phyloP scores from a whole-genome alignment of 2,113 vertebrate genomes.

The Platichthys stellatus region DNA sequence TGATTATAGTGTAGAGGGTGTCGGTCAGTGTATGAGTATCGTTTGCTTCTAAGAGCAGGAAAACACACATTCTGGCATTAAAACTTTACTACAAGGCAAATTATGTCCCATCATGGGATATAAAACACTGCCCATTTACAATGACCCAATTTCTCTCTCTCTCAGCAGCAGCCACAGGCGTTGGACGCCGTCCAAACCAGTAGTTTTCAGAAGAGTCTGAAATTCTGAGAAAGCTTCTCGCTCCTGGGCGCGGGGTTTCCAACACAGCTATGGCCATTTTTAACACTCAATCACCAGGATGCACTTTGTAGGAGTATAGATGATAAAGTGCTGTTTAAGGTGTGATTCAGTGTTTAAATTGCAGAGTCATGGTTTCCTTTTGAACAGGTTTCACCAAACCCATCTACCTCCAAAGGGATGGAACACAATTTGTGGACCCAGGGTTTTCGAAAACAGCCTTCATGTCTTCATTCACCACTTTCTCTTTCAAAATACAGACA shows the following conservation, averaged over 20 bases:
- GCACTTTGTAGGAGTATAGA: background rate
- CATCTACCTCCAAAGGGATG: too few species aligned
- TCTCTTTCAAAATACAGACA: too few species aligned
- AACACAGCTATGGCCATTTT: conserved; percentile 7
- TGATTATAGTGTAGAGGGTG: conserved; percentile 40
- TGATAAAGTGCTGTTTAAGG: background rate
- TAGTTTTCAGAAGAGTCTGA: conserved; percentile 20
- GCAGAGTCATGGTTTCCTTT: too few species aligned
- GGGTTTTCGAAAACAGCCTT: too few species aligned
- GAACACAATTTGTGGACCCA: too few species aligned
- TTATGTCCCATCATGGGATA: background rate
- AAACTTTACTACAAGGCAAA: conserved; percentile 15
- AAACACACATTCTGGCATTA: conserved; percentile 26
- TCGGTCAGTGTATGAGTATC: conserved; percentile 23
- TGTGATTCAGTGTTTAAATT: too few species aligned
- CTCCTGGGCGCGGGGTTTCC: conserved; percentile 35
- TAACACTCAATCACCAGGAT: conserved; percentile 29
- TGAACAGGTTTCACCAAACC: too few species aligned
- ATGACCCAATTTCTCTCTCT: conserved; percentile 9
- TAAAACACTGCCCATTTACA: background rate
- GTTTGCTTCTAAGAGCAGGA: conserved; percentile 23
- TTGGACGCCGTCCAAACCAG: conserved; percentile 43
- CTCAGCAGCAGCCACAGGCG: conserved; percentile 15
- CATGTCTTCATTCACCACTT: too few species aligned
- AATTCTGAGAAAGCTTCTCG: background rate